Percentiles rank a stretch among this genome's conserved stretches.
Evolutionary conservation across 2,888 invertebrate genomes (phyloP).

Genomic region (Drosophila mettleri): DNA sequence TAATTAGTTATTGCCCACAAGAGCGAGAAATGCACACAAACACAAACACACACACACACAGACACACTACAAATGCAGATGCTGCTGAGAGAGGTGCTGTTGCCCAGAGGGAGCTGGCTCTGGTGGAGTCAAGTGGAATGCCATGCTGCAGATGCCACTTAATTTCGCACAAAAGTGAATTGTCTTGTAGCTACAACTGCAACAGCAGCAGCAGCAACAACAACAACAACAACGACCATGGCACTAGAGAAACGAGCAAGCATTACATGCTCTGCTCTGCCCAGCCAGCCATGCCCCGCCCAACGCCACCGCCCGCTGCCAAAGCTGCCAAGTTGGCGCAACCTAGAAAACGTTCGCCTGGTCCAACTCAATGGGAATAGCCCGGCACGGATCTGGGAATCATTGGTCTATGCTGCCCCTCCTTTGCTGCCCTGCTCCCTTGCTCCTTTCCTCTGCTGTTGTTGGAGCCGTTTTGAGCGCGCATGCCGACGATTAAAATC

Average conservation of each 20-base stretch:
- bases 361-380: conserved; percentile 67
- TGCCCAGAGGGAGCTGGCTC: conserved; percentile 28
- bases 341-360: conserved; percentile 67
- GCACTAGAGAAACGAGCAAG: conserved; percentile 72
- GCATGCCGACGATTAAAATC: conserved; percentile 82
- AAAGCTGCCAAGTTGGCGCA: conserved; percentile 40
- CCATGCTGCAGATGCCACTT: conserved; percentile 81
- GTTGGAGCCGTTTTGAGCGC: conserved; percentile 68
- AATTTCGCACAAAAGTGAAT: conserved; percentile 84
- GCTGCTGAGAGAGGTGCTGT: conserved; percentile 16
- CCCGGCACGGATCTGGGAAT: conserved; percentile 52
- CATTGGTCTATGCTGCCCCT: conserved; percentile 36
- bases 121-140: conserved; percentile 78
- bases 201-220: conserved; percentile 47
- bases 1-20: conserved; percentile 85
- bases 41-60: background rate
- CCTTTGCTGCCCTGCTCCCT: conserved; percentile 4
- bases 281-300: conserved; percentile 48
- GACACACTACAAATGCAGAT: conserved; percentile 33
- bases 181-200: conserved; percentile 81
- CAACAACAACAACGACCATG: conserved; percentile 54
- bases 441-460: conserved; percentile 30
- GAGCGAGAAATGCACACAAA: conserved; percentile 64
- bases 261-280: conserved; percentile 74
- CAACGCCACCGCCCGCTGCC: conserved; percentile 28